Evolutionary conservation across 2,888 invertebrate genomes (phyloP).

Genomic region (Athetis lepigone): DNA sequence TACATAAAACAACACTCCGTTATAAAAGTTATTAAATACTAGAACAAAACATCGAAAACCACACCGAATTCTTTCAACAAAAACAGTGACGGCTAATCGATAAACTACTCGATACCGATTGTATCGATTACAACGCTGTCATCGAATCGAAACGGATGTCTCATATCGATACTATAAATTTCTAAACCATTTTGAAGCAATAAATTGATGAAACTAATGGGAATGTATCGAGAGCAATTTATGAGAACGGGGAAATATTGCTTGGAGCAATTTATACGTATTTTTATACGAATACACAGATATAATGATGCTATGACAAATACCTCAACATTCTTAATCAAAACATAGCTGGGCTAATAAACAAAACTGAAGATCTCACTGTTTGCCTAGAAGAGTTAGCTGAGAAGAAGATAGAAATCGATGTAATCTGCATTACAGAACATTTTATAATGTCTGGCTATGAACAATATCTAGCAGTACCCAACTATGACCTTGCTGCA

Average conservation of each 20-base stretch:
- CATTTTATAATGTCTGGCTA: too few species aligned
- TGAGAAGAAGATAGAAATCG: too few species aligned
- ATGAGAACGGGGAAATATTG: constrained; percentile 57
- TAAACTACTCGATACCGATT: constrained; percentile 33
- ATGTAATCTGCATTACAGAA: too few species aligned
- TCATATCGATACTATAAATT: constrained; percentile 53
- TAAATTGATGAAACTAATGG: constrained; percentile 52
- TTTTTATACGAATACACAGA: constrained; percentile 43
- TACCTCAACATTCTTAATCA: too few species aligned
- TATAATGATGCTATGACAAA: constrained; percentile 40
- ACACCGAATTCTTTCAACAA: not conserved
- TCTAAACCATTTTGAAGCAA: constrained; percentile 42
- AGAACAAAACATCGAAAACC: too few species aligned
- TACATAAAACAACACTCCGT: not conserved
- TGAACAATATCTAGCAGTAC: too few species aligned
- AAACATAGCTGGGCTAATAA: too few species aligned
- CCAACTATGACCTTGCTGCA: too few species aligned
- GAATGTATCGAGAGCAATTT: constrained; percentile 39
- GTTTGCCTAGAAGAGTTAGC: too few species aligned
- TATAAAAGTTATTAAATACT: not conserved
- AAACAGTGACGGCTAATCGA: constrained; percentile 23
- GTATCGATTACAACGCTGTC: constrained; percentile 44
- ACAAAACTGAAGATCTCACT: too few species aligned
- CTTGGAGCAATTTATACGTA: constrained; percentile 17
- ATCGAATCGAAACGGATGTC: constrained; percentile 44